Conservation (phyloP, 2,113 vertebrate genomes). For the Aplodontia rufa region DNA sequence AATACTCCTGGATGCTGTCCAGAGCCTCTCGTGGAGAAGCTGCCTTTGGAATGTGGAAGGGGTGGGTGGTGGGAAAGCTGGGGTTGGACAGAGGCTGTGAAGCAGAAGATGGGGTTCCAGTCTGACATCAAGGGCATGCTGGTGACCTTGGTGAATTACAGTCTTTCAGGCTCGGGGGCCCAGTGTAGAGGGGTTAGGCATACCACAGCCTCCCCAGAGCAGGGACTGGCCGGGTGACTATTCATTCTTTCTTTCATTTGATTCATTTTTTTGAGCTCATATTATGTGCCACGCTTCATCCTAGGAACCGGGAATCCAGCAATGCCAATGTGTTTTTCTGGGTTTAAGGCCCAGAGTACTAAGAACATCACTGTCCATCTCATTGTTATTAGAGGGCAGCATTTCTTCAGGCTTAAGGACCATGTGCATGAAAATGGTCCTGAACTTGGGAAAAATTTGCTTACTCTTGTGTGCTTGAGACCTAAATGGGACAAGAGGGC, state of each 20-base stretch:
- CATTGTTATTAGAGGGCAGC: not conserved
- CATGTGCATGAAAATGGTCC: rapidly evolving
- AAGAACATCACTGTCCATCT: rapidly evolving
- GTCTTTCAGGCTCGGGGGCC: not conserved
- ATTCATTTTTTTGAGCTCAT: not conserved
- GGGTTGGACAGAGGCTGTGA: not conserved
- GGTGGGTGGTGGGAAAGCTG: not conserved
- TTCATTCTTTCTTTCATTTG: not conserved
- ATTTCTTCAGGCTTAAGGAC: not conserved
- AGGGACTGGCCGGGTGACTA: not conserved
- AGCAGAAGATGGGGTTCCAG: not conserved
- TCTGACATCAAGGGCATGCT: not conserved
- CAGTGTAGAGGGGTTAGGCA: not conserved
- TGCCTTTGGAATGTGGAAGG: conserved; percentile 52
- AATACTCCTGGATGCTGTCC: conserved; percentile 79
- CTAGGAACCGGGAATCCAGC: not conserved
- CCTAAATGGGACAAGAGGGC: not conserved
- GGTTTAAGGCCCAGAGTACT: not conserved
- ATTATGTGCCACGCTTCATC: not conserved
- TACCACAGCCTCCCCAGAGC: not conserved
- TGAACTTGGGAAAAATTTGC: not conserved
- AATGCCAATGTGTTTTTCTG: not conserved
- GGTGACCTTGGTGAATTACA: not conserved
- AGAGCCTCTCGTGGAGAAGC: conserved; percentile 74
- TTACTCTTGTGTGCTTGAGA: not conserved